These are phyloP conservation scores for Neotoma lepida DNA, from an alignment of 2,113 vertebrate genomes.

Conservation along the genomic window DNA sequence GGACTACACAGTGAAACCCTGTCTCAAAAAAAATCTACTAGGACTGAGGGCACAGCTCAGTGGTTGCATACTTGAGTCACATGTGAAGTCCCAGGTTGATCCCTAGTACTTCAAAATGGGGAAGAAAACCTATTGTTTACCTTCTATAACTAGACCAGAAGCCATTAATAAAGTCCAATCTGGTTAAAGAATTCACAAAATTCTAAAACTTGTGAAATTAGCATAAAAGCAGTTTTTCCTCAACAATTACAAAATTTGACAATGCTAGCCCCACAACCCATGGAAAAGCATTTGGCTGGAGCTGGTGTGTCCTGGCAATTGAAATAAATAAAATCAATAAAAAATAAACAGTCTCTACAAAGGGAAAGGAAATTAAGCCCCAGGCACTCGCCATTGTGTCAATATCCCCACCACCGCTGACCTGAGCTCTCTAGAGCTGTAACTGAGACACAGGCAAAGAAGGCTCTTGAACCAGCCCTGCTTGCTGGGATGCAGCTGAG, in stretches of 20 bases:
- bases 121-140: background rate
- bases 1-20: background rate
- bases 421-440: background rate
- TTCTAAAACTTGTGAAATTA: constrained; percentile 7
- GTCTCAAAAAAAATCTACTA: background rate
- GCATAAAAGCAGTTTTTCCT: background rate
- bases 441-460: background rate
- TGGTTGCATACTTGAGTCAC: too few species aligned
- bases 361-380: background rate
- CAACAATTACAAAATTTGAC: constrained; percentile 26
- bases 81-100: background rate
- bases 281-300: background rate
- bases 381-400: background rate
- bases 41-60: background rate
- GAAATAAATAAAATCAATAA: background rate
- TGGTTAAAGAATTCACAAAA: background rate
- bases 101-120: background rate
- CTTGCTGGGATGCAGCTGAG: background rate
- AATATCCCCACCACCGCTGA: background rate
- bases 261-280: background rate
- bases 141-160: background rate
- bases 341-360: background rate
- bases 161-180: background rate
- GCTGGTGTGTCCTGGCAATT: background rate
- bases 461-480: background rate